phyloP scores from a whole-genome alignment of 2,888 invertebrate species.

The Eurytoma californica region DNA sequence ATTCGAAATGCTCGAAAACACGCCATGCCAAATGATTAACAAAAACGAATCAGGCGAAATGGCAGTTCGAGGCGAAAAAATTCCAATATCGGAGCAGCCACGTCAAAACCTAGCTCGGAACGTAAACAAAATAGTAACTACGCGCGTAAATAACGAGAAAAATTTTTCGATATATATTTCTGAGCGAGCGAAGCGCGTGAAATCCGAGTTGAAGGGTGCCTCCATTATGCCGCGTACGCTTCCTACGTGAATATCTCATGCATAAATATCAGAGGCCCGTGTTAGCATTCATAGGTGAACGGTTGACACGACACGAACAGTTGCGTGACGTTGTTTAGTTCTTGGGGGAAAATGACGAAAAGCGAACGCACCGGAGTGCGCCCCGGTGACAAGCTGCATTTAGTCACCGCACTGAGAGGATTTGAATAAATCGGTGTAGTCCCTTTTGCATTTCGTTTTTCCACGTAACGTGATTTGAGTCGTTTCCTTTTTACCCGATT shows the following conservation, averaged over 20 bases:
- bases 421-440: neutral
- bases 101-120: too few species aligned
- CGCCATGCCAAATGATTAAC: too few species aligned
- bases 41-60: too few species aligned
- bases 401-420: neutral
- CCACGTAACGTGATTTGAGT: too few species aligned
- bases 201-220: constrained; percentile 6
- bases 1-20: too few species aligned
- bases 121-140: too few species aligned
- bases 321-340: constrained; percentile 4
- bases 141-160: neutral
- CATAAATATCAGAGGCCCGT: constrained; percentile 13
- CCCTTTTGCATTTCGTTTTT: too few species aligned
- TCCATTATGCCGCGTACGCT: constrained; percentile 1
- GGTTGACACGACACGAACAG: constrained; percentile 9
- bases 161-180: too few species aligned
- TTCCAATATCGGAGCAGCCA: too few species aligned
- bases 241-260: constrained; percentile 10
- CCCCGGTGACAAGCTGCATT: neutral
- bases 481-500: too few species aligned
- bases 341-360: neutral
- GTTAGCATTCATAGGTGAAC: constrained; percentile 25
- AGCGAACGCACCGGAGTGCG: too few species aligned
- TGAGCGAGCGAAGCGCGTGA: neutral
- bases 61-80: too few species aligned